Evolutionary conservation across 37 sponge, comb jelly and placozoan genomes (phyloP).

Genomic region (Lycopodina hypogea): DNA sequence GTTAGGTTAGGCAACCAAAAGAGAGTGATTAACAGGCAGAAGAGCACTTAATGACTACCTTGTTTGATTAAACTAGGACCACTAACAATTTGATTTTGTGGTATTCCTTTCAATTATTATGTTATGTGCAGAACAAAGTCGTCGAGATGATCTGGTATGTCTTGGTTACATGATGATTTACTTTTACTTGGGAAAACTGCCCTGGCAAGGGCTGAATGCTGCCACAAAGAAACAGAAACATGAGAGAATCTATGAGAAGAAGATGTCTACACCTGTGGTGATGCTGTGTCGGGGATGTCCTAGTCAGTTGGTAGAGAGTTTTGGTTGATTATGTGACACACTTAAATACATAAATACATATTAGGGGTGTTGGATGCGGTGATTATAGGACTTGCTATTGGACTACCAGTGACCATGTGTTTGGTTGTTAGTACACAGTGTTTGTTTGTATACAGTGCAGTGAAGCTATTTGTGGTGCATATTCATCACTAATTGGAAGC

Average conservation of each 20-base stretch:
- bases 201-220: slow-evolving; percentile 99
- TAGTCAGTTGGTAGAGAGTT: slow-evolving; percentile 39
- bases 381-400: no score
- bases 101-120: no score
- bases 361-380: not conserved
- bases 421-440: no score
- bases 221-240: slow-evolving; percentile 99
- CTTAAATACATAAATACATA: not conserved
- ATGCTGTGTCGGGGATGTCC: slow-evolving; percentile 93
- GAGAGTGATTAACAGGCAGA: no score
- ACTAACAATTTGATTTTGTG: no score
- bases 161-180: slow-evolving; percentile 99
- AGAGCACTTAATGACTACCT: no score
- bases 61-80: no score
- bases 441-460: no score
- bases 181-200: slow-evolving; percentile 93
- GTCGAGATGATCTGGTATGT: slow-evolving; percentile 96
- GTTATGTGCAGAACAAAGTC: slow-evolving; percentile 93
- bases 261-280: slow-evolving; percentile 95
- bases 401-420: no score
- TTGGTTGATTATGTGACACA: not conserved
- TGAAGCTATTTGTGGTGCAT: no score
- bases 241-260: slow-evolving; percentile 96
- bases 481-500: no score
- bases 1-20: no score